Percentiles rank a stretch among this genome's conserved stretches.
Evolutionary conservation across 2,888 invertebrate genomes (phyloP).

Genomic region (Cinara cedri): DNA sequence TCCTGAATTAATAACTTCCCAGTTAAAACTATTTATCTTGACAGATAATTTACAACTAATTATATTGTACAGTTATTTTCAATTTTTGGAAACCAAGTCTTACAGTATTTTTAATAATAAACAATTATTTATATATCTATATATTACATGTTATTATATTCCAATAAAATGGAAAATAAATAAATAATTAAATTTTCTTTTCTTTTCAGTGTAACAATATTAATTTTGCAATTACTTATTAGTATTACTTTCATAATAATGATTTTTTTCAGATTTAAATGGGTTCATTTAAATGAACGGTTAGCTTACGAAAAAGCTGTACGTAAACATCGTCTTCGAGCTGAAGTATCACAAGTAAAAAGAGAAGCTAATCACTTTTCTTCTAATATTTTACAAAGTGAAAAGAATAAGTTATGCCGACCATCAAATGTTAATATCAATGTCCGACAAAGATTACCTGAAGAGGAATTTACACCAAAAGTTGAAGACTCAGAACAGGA

Average conservation of each 20-base stretch:
- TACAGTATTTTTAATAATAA: no score
- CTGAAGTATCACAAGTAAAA: constrained; percentile 90
- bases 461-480: constrained; percentile 22
- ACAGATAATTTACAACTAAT: no score
- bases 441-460: constrained; percentile 40
- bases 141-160: no score
- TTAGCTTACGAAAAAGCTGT: constrained; percentile 91
- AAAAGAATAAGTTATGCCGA: constrained; percentile 45
- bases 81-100: no score
- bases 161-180: no score
- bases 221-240: no score
- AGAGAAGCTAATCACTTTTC: constrained; percentile 88
- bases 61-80: no score
- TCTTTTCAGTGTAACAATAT: background rate
- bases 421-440: constrained; percentile 30
- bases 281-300: constrained; percentile 93
- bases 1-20: no score
- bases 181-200: no score
- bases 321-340: constrained; percentile 80
- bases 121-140: no score
- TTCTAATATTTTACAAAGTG: constrained; percentile 71
- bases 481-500: constrained; percentile 26
- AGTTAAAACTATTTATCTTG: no score
- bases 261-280: constrained; percentile 76
- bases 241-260: no score